phyloP scores from a whole-genome alignment of 2,888 invertebrate species.

The Ochropleura plecta region DNA sequence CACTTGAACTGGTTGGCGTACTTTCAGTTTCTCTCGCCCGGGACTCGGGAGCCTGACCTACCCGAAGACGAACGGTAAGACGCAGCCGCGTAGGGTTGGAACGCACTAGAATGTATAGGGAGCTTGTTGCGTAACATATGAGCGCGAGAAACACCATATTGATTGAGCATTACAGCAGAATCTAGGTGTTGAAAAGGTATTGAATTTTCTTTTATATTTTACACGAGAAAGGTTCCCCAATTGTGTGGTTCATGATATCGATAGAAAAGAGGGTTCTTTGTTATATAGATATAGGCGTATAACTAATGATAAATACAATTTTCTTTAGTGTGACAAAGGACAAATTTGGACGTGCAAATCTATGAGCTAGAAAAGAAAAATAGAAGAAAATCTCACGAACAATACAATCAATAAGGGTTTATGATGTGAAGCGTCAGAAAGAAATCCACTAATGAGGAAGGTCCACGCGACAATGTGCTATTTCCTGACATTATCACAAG shows the following conservation, averaged over 20 bases:
- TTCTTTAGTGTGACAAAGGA: background rate
- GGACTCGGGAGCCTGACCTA: conserved; percentile 81
- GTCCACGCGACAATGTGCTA: conserved; percentile 46
- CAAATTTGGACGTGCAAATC: conserved; percentile 10
- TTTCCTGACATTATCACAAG: conserved; percentile 57
- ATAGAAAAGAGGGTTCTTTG: background rate
- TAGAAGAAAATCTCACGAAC: conserved; percentile 39
- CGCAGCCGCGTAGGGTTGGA: conserved; percentile 26
- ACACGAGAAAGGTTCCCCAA: background rate
- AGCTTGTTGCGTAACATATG: background rate
- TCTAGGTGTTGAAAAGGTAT: background rate
- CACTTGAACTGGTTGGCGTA: conserved; percentile 85
- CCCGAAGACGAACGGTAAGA: conserved; percentile 74
- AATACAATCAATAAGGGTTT: conserved; percentile 36
- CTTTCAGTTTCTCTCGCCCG: conserved; percentile 83
- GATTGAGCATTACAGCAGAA: background rate
- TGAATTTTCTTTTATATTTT: background rate
- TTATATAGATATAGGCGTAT: background rate
- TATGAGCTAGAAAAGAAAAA: background rate
- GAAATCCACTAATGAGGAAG: conserved; percentile 56
- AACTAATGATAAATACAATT: background rate
- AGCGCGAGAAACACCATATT: background rate
- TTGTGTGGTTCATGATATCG: too few relatives aligned
- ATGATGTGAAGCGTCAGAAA: conserved; percentile 47
- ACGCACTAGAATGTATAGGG: conserved; percentile 1